Conservation (phyloP, 1,140 invertebrate genomes). For the Grapholita molesta region DNA sequence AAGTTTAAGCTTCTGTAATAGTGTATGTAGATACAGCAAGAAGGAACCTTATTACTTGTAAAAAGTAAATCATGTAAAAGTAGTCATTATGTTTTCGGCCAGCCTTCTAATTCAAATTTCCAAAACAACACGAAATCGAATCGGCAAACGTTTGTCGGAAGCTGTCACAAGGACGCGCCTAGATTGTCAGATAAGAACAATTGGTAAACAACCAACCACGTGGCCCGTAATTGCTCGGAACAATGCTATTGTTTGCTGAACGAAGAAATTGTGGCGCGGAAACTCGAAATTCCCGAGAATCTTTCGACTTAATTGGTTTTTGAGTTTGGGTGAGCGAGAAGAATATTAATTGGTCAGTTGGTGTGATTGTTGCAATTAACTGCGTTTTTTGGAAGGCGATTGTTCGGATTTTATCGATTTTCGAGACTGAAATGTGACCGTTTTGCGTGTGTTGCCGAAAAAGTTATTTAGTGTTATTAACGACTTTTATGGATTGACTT, state of each 20-base stretch:
- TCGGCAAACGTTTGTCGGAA: not conserved
- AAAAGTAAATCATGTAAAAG: not conserved
- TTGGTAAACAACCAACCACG: slow-evolving; percentile 10
- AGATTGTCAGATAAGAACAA: slow-evolving; percentile 11
- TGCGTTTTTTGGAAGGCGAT: not conserved
- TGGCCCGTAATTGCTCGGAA: slow-evolving; percentile 5
- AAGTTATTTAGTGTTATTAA: not conserved
- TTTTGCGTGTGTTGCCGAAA: not conserved
- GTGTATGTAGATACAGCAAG: not conserved
- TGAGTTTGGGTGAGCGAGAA: not conserved
- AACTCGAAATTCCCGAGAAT: slow-evolving; percentile 1
- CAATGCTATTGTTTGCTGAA: slow-evolving; percentile 4
- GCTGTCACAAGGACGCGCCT: slow-evolving; percentile 6
- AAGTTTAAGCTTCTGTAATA: not conserved
- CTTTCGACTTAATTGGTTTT: slow-evolving; percentile 2
- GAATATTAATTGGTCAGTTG: slow-evolving; percentile 3
- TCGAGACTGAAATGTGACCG: not conserved
- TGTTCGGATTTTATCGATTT: not conserved
- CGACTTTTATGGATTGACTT: not conserved
- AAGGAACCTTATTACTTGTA: not conserved
- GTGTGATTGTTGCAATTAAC: slow-evolving; percentile 6
- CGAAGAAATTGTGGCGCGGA: slow-evolving; percentile 8
- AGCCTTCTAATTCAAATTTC: too few species aligned
- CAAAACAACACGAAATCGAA: not conserved
- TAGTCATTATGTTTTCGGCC: too few species aligned